Evolutionary conservation across 2,888 invertebrate species (phyloP).

Genomic region (Eristalinus aeneus): DNA sequence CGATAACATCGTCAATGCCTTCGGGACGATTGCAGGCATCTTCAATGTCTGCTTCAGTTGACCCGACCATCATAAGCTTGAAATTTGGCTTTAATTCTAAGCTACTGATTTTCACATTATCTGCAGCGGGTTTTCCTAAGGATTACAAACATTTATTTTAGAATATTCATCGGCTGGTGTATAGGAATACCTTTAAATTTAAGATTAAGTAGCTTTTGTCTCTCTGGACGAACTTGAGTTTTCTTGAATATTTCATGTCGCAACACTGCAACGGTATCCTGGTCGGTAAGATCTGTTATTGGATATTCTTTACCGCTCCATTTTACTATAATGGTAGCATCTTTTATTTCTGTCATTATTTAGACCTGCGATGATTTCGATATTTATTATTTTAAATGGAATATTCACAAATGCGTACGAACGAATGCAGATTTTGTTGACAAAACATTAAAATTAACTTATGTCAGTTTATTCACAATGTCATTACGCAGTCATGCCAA

Average conservation of each 20-base stretch:
- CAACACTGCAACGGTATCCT: conserved; percentile 89
- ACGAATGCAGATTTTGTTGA: conserved; percentile 51
- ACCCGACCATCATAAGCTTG: conserved; percentile 99
- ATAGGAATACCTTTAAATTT: conserved; percentile 90
- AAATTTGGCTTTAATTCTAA: conserved; percentile 92
- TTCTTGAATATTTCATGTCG: conserved; percentile 92
- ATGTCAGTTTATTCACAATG: not conserved
- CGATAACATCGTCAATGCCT: conserved; percentile 91
- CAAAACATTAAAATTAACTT: conserved; percentile 49
- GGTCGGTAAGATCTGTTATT: conserved; percentile 87
- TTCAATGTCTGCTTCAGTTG: conserved; percentile 94
- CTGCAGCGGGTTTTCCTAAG: conserved; percentile 91
- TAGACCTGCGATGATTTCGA: too few relatives aligned
- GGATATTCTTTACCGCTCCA: conserved; percentile 96
- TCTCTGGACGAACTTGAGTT: conserved; percentile 94
- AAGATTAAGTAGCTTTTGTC: conserved; percentile 96
- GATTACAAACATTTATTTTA: conserved; percentile 11
- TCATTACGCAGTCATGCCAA: conserved; percentile 50
- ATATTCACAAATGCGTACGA: conserved; percentile 23
- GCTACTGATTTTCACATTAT: conserved; percentile 88
- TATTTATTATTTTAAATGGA: conserved; percentile 3
- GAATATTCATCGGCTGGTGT: not conserved
- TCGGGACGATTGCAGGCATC: conserved; percentile 89
- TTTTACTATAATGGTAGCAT: conserved; percentile 87
- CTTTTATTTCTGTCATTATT: conserved; percentile 73